Conservation (phyloP, 2,888 invertebrate species). For the Apomyelois bistriatella region DNA sequence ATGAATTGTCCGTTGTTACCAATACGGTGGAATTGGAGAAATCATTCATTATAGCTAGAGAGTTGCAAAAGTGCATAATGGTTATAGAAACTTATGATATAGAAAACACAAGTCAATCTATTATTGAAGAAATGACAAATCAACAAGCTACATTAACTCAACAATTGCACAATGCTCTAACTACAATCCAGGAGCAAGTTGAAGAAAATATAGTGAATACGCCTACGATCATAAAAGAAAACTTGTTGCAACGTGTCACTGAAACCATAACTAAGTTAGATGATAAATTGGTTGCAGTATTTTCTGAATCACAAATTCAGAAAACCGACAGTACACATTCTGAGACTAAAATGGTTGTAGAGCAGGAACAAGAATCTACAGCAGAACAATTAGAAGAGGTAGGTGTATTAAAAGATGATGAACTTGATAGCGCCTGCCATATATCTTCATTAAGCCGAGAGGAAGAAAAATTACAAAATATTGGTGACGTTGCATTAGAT, state of each 20-base stretch:
- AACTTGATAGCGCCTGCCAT: neutral
- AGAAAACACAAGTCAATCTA: slow-evolving; percentile 16
- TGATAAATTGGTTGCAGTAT: slow-evolving; percentile 21
- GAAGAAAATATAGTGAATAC: slow-evolving; percentile 26
- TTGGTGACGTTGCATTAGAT: neutral
- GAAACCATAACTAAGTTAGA: slow-evolving; percentile 25
- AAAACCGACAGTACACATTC: neutral
- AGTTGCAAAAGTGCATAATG: slow-evolving; percentile 33
- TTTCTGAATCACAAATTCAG: neutral
- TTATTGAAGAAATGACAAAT: slow-evolving; percentile 19
- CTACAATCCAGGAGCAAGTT: slow-evolving; percentile 24
- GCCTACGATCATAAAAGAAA: slow-evolving; percentile 16
- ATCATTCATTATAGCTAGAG: slow-evolving; percentile 35
- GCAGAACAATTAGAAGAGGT: neutral
- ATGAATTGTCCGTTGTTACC: slow-evolving; percentile 26
- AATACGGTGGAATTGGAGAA: slow-evolving; percentile 31
- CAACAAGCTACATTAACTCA: slow-evolving; percentile 28
- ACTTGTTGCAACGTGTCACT: slow-evolving; percentile 21
- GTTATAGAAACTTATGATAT: slow-evolving; percentile 16
- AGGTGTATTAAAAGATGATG: neutral
- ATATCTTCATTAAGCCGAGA: neutral
- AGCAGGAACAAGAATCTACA: neutral
- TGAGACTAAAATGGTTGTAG: neutral
- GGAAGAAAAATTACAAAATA: neutral
- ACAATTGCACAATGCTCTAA: slow-evolving; percentile 30